phyloP scores from a whole-genome alignment of 2,797 vertebrate species.

The Paedocypris micromegethes region DNA sequence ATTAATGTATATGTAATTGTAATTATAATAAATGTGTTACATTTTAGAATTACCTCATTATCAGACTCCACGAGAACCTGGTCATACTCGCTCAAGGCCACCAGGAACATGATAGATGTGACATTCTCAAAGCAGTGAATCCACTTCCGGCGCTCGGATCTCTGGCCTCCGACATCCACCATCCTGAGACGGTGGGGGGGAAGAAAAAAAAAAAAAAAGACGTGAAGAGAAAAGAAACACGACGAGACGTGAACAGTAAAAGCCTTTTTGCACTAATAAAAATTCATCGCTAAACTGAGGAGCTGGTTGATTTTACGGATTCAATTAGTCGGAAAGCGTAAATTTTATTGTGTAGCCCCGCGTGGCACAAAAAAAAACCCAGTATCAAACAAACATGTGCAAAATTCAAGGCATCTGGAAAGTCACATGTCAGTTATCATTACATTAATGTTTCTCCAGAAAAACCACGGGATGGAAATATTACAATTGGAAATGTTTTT shows the following conservation, averaged over 20 bases:
- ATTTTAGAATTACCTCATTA: conserved; percentile 77
- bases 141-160: conserved; percentile 98
- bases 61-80: conserved; percentile 98
- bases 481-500: conserved; percentile 13
- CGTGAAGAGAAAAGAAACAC: neutral
- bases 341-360: conserved; percentile 2
- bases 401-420: conserved; percentile 17
- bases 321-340: neutral
- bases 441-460: conserved; percentile 15
- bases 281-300: neutral
- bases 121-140: conserved; percentile 99
- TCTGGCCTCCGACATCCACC: conserved; percentile 97
- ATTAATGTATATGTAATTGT: neutral
- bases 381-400: neutral
- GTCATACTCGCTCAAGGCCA: conserved; percentile 97
- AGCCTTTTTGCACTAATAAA: too few relatives aligned
- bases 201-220: neutral
- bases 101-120: conserved; percentile 98
- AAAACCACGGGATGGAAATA: conserved; percentile 14
- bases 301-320: neutral
- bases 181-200: conserved; percentile 69
- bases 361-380: neutral
- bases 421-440: conserved; percentile 27
- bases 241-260: neutral
- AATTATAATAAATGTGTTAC: neutral